Conservation (phyloP, 2,113 vertebrate species). For the Sylvilagus bachmani region DNA sequence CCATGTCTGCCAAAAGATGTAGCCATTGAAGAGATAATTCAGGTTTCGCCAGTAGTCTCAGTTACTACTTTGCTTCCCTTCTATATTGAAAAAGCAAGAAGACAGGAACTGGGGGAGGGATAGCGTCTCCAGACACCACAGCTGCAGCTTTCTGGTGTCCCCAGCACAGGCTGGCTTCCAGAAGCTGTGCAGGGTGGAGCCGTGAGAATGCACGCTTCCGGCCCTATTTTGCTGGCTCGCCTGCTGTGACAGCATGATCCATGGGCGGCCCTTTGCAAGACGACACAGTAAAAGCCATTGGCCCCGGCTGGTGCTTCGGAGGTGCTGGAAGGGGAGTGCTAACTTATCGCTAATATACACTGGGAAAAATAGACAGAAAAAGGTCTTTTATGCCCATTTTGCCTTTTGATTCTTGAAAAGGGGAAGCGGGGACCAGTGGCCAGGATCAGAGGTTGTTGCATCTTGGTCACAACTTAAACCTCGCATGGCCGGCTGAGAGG, state of each 20-base stretch:
- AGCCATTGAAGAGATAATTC: constrained; percentile 39
- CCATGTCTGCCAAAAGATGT: neutral
- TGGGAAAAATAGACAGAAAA: constrained; percentile 78
- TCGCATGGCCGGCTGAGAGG: neutral
- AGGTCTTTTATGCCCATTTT: constrained; percentile 68
- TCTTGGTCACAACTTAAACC: constrained; percentile 69
- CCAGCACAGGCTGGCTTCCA: neutral
- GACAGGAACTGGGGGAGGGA: neutral
- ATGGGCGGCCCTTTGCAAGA: constrained; percentile 69
- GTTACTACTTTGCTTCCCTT: neutral
- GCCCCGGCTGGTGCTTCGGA: constrained; percentile 73
- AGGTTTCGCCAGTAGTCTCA: neutral
- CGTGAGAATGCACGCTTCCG: neutral
- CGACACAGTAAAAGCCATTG: constrained; percentile 73
- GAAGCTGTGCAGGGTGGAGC: neutral
- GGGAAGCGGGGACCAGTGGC: neutral
- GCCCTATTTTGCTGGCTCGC: neutral
- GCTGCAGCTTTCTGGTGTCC: neutral
- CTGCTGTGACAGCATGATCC: constrained; percentile 69
- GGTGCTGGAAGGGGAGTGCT: constrained; percentile 68
- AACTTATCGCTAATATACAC: constrained; percentile 79
- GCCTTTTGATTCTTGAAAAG: constrained; percentile 52
- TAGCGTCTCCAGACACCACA: no score
- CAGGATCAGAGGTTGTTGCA: constrained; percentile 64
- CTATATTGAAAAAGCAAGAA: constrained; percentile 13